Percentiles rank a stretch among this genome's conserved stretches.
phyloP scores from a whole-genome alignment of 2,888 invertebrate genomes.

The Drosophila prolongata region DNA sequence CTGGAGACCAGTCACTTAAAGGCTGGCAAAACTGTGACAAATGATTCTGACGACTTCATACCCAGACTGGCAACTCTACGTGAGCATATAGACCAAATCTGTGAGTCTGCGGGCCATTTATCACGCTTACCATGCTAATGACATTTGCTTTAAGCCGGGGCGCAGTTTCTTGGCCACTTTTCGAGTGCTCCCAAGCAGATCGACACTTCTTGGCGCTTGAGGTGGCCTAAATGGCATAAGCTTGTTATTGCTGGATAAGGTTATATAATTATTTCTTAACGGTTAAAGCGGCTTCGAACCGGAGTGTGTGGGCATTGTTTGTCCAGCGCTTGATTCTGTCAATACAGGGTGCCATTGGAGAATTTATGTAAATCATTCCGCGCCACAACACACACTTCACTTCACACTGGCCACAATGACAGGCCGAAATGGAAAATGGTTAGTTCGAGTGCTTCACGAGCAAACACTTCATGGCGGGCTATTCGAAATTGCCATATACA shows the following conservation, averaged over 20 bases:
- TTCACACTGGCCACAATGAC: conserved; percentile 72
- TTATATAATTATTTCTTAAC: conserved; percentile 69
- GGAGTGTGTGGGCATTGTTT: conserved; percentile 67
- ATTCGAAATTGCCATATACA: conserved; percentile 31
- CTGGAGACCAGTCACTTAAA: conserved; percentile 32
- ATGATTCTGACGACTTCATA: conserved; percentile 74
- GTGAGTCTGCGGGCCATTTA: conserved; percentile 68
- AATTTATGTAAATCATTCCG: conserved; percentile 78
- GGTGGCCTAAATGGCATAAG: conserved; percentile 43
- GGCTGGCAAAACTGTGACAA: conserved; percentile 73
- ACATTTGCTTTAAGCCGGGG: conserved; percentile 56
- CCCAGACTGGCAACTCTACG: conserved; percentile 43
- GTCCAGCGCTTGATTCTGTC: conserved; percentile 71
- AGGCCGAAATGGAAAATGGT: conserved; percentile 67
- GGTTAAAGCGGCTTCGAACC: conserved; percentile 48
- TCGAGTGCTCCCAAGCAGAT: conserved; percentile 54
- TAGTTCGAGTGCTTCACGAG: conserved; percentile 75
- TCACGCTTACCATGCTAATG: conserved; percentile 79
- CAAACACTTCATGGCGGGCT: conserved; percentile 63
- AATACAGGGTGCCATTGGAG: conserved; percentile 75
- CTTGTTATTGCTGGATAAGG: conserved; percentile 52
- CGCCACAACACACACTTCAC: conserved; percentile 41
- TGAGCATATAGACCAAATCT: conserved; percentile 34
- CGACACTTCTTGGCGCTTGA: conserved; percentile 42
- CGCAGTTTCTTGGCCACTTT: conserved; percentile 41